Evolutionary conservation across 2,888 invertebrate genomes (phyloP), one percentile per base, ranked within the genome.

Genomic region (Drosophila infuscata): DNA sequence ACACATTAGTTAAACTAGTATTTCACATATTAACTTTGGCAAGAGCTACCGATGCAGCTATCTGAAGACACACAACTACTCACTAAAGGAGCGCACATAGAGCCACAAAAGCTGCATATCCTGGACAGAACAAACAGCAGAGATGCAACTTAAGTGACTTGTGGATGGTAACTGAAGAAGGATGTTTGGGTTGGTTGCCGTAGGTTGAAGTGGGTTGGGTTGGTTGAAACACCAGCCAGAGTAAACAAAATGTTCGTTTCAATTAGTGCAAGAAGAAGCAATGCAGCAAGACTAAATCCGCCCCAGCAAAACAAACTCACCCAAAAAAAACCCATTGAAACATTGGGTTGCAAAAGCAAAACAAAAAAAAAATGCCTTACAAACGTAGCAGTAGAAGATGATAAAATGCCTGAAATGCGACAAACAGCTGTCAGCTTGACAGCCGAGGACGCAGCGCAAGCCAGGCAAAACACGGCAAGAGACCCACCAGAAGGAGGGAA

Each of bases 371-470:
- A 77, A 67, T 36, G 49, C 29, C 51, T 54, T 56, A 56, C 46
- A 35, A 57, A 29, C 36, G 56, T 33, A 63, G 59, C 60, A 56
- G 62, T 71, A 67, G 72, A 69, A 63, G 76, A 81, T 83, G 89
- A 82, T 85, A 76, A 74, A 83, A 79, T 83, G 79, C 62, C 82
- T 74, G 70, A 90, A 79, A 88, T 79, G 81, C 81, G 81, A 89
- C 88, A 88, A 89, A 85, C 88, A 88, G 81, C 81, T 86, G 87
- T 83, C 86, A 86, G 69, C 53, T 49, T 72, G 79, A 83, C 88
- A 76, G 88, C 56, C 78, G 75, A 85, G 76, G 80, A 70, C 69
- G 71, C 64, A 65, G 53, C 20, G 32, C 38, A 51, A 43, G 62
- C 63, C 48, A 60, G 66, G 58, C 74, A 83, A 57, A 60, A 70